Evolutionary conservation across 2,113 vertebrate genomes (phyloP).

Genomic region (Dascyllus trimaculatus): DNA sequence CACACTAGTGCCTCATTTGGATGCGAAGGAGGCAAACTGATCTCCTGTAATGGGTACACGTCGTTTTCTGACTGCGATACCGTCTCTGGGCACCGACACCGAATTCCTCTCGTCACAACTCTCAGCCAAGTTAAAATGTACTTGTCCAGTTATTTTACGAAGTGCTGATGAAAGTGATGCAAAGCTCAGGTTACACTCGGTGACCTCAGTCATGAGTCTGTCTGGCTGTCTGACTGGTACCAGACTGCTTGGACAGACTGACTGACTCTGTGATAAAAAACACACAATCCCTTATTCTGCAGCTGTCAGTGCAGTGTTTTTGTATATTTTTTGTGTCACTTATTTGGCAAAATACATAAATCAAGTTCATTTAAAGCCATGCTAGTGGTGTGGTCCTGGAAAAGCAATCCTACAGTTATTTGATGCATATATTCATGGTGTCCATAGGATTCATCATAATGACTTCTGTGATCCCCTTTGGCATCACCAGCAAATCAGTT

Average conservation of each 20-base stretch:
- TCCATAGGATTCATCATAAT: too few species aligned
- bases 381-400: too few species aligned
- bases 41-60: neutral
- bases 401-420: too few species aligned
- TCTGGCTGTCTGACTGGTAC: neutral
- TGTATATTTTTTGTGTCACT: too few species aligned
- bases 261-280: too few species aligned
- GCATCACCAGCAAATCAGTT: too few species aligned
- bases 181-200: constrained; percentile 41
- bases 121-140: constrained; percentile 18
- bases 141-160: constrained; percentile 34
- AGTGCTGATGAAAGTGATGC: constrained; percentile 53
- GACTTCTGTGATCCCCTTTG: too few species aligned
- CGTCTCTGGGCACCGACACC: neutral
- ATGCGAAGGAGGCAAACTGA: neutral
- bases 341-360: too few species aligned
- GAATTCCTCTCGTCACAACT: neutral
- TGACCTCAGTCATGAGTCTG: neutral
- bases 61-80: constrained; percentile 17
- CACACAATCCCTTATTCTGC: too few species aligned
- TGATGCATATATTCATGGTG: too few species aligned
- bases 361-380: too few species aligned
- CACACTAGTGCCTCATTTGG: neutral
- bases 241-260: neutral
- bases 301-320: too few species aligned